Evolutionary conservation across 2,113 vertebrate genomes (phyloP).

Genomic region (Oryzias curvinotus): DNA sequence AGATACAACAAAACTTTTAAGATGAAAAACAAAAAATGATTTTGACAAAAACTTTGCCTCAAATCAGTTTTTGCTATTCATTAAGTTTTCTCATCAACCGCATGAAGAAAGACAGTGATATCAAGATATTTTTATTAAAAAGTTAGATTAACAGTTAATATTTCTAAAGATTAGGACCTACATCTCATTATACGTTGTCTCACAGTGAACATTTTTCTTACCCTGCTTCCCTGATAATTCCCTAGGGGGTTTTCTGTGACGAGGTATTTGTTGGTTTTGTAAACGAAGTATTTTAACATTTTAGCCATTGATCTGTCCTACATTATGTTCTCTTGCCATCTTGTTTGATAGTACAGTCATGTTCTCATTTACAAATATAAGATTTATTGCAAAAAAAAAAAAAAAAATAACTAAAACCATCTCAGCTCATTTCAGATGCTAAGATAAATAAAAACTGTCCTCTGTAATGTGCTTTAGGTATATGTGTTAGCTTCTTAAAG

Average conservation of each 20-base stretch:
- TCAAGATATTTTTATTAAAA: too few species aligned
- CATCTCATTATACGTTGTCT: slow-evolving; percentile 14
- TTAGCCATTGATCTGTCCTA: slow-evolving; percentile 35
- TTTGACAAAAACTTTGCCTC: slow-evolving; percentile 1
- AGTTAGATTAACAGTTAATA: too few species aligned
- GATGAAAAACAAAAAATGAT: slow-evolving; percentile 1
- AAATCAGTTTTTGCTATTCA: background rate
- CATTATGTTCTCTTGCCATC: slow-evolving; percentile 21
- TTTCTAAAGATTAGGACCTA: too few species aligned
- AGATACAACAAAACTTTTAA: background rate
- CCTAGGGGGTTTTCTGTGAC: slow-evolving; percentile 40
- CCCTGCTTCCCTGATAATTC: slow-evolving; percentile 22
- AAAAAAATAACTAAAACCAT: slow-evolving; percentile 4
- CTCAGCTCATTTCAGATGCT: slow-evolving; percentile 1
- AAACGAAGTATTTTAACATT: slow-evolving; percentile 38
- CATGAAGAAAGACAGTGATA: too few species aligned
- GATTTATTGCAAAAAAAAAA: slow-evolving; percentile 15
- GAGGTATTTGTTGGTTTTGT: slow-evolving; percentile 49
- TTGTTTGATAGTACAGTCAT: slow-evolving; percentile 41
- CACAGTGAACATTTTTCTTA: slow-evolving; percentile 18
- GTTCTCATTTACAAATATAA: slow-evolving; percentile 28
- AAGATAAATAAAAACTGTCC: slow-evolving; percentile 10
- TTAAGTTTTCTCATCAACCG: background rate
- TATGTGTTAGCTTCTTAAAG: background rate
- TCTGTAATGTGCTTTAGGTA: slow-evolving; percentile 2